These are phyloP conservation scores for Novumbra hubbsi DNA, from an alignment of 2,797 vertebrate genomes.

Conservation along the genomic window DNA sequence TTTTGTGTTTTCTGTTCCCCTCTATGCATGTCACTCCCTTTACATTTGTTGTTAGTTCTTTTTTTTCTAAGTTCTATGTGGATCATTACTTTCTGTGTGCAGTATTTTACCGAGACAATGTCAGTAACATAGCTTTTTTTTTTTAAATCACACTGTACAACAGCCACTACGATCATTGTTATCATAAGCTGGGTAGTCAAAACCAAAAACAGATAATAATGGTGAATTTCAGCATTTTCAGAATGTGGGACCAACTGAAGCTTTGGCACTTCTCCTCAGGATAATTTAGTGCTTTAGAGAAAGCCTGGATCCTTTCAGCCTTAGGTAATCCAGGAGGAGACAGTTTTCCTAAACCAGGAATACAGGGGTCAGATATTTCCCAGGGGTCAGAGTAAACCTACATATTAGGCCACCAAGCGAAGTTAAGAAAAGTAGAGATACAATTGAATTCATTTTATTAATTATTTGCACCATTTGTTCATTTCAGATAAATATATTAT, in stretches of 20 bases:
- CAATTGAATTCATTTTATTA: too few species aligned
- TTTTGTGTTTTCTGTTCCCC: not conserved
- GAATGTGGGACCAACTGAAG: slow-evolving; percentile 19
- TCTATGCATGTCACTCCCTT: not conserved
- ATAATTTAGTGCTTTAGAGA: slow-evolving; percentile 6
- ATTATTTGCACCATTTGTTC: too few species aligned
- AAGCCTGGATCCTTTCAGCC: slow-evolving; percentile 26
- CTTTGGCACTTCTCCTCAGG: slow-evolving; percentile 15
- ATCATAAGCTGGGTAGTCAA: not conserved
- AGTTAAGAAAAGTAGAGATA: too few species aligned
- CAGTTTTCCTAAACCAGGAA: not conserved
- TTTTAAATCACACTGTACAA: not conserved
- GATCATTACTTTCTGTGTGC: not conserved
- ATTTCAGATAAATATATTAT: too few species aligned
- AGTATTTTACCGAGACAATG: not conserved
- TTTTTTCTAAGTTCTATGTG: not conserved
- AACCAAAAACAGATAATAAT: not conserved
- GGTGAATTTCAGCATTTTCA: slow-evolving; percentile 21
- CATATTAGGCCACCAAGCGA: too few species aligned
- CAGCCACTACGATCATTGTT: not conserved
- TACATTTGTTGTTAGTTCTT: not conserved
- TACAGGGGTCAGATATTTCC: not conserved
- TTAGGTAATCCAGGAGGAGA: slow-evolving; percentile 7
- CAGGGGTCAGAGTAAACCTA: too few species aligned
- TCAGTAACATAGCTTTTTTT: slow-evolving; percentile 18